Percentiles rank a stretch among this genome's conserved stretches.
phyloP scores from a whole-genome alignment of 2,797 vertebrate genomes.

The Brotula barbata region DNA sequence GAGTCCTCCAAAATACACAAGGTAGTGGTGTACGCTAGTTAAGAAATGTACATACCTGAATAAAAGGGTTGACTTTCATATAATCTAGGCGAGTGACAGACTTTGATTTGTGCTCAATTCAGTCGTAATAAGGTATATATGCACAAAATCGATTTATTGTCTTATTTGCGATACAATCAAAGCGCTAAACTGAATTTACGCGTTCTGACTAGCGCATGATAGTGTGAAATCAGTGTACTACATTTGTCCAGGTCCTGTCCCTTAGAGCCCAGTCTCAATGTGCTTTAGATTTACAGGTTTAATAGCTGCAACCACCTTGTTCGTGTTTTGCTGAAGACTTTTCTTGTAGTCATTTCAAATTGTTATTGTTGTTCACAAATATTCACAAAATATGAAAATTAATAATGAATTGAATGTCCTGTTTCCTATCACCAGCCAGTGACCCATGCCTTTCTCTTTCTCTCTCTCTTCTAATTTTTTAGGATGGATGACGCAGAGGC shows the following conservation, averaged over 20 bases:
- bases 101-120: too few relatives aligned
- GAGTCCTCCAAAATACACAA: too few relatives aligned
- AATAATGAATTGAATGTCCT: slow-evolving; percentile 11
- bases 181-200: too few relatives aligned
- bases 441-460: neutral
- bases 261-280: neutral
- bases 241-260: neutral
- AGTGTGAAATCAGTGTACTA: slow-evolving; percentile 9
- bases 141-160: too few relatives aligned
- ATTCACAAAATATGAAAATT: slow-evolving; percentile 2
- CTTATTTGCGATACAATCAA: too few relatives aligned
- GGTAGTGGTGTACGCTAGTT: too few relatives aligned
- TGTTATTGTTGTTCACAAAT: neutral
- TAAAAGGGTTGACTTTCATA: too few relatives aligned
- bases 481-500: slow-evolving; percentile 99
- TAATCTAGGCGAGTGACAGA: too few relatives aligned
- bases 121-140: too few relatives aligned
- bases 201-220: neutral
- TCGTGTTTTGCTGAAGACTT: neutral
- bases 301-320: too few relatives aligned
- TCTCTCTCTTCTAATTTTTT: slow-evolving; percentile 30
- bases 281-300: neutral
- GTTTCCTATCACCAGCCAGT: neutral
- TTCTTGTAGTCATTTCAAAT: neutral
- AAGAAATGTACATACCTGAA: too few relatives aligned